These are phyloP conservation scores for Molossus alvarezi DNA, from an alignment of 2,797 vertebrate genomes.

Conservation along the genomic window DNA sequence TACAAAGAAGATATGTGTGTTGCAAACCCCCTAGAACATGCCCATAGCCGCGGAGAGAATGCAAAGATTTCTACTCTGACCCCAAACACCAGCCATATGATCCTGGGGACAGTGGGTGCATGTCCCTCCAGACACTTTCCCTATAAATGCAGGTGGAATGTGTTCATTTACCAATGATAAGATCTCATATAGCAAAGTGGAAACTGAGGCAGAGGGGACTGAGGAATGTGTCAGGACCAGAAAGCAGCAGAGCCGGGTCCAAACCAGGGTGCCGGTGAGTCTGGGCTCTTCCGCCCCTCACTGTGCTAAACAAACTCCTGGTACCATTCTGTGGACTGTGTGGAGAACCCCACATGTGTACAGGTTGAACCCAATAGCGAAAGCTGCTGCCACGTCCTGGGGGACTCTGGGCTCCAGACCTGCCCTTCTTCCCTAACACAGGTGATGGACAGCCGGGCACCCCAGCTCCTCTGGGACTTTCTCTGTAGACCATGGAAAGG, in stretches of 20 bases:
- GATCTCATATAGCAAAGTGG: background rate
- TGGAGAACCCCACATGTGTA: background rate
- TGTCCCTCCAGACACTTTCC: background rate
- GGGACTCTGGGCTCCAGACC: background rate
- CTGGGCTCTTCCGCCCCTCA: background rate
- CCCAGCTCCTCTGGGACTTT: background rate
- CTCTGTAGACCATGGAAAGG: background rate
- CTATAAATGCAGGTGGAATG: background rate
- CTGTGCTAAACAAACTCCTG: background rate
- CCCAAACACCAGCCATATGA: background rate
- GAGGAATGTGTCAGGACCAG: background rate
- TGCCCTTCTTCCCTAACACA: background rate
- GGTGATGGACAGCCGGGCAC: rapidly evolving
- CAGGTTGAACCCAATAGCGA: too few species aligned
- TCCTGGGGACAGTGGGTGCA: rapidly evolving
- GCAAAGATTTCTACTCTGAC: background rate
- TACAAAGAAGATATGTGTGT: background rate
- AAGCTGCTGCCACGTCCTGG: too few species aligned
- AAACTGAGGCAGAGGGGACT: background rate
- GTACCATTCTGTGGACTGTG: rapidly evolving
- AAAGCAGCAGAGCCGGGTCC: background rate
- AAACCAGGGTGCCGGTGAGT: background rate
- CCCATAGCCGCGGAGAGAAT: too few species aligned
- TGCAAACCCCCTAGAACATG: background rate
- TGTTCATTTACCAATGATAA: background rate